Evolutionary conservation across 2,797 vertebrate genomes (phyloP).

Genomic region (Merluccius polli): DNA sequence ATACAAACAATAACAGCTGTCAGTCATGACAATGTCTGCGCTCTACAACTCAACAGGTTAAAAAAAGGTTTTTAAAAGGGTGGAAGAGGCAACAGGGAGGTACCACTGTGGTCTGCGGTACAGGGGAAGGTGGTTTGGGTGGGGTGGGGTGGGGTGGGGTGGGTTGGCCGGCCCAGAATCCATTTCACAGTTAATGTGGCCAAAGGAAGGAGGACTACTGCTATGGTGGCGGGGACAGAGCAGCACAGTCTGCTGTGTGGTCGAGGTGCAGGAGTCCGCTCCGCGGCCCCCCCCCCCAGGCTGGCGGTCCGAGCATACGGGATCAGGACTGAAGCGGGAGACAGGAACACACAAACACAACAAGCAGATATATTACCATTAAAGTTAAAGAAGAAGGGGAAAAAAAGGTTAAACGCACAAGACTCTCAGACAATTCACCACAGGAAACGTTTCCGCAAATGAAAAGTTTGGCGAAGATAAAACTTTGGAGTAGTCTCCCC

Average conservation of each 20-base stretch:
- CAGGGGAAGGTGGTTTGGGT: neutral
- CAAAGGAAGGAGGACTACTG: constrained; percentile 56
- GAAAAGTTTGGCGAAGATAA: neutral
- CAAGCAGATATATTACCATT: neutral
- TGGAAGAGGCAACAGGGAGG: neutral
- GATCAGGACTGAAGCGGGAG: neutral
- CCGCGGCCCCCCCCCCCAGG: neutral
- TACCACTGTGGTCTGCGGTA: neutral
- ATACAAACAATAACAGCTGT: constrained; percentile 22
- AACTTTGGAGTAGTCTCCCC: neutral
- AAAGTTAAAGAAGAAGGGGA: neutral
- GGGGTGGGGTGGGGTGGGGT: neutral
- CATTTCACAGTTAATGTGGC: constrained; percentile 61
- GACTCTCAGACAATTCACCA: neutral
- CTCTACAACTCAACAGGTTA: constrained; percentile 8
- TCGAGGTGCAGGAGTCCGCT: neutral
- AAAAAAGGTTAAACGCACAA: neutral
- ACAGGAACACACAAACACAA: neutral
- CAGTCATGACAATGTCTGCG: neutral
- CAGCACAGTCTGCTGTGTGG: neutral
- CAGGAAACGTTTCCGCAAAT: neutral
- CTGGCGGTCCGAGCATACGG: neutral
- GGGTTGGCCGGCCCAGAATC: constrained; percentile 19
- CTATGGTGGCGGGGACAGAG: constrained; percentile 29
- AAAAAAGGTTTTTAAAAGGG: neutral